Evolutionary conservation across 2,888 invertebrate species (phyloP), one percentile per base, ranked within the genome.

Genomic region (Drosophila melanosoma): DNA sequence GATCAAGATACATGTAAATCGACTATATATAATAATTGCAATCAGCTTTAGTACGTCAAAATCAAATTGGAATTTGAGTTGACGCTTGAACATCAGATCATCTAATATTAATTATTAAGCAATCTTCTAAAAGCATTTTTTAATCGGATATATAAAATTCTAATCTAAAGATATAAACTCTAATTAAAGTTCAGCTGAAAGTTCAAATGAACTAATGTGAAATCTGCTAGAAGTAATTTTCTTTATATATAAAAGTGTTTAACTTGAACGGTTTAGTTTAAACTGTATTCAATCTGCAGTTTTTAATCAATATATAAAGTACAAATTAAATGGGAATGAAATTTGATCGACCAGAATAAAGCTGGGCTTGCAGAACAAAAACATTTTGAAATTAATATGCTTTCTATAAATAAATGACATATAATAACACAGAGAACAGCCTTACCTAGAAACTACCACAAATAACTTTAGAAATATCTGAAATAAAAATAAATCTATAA

Each of bases 1-100:
- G 58, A 76, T 74, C 59, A 54, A 38, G 56, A 56, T 56, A 73
- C 40, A 78, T 73, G 59, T 45, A 26, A 33, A 59, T 68, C 35
- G 20, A 23, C 54, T 42, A 53, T 36, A 48, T 29, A n/a, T 38
- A 33, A 48, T 58, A 62, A 69, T 49, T 51, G 51, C 68, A 64
- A 7, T 29, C 12, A 23, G 49, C 33, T 49, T 29, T 8, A 32
- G 36, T 23, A 23, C 20, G 3, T 23, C 56, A 40, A 35, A 42
- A 59, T 68, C 10, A 26, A 33, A 61, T 45, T 57, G 35, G 32
- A 17, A 40, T 42, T 52, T 26, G 36, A 45, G 45, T 32, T 42
- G 5, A n/a, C 29, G 48, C 20, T 48, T 63, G n/a, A 63, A 45
- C 5, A 23, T 40, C 23, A 0, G 38, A 17, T n/a, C 33, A 61